These are phyloP conservation scores for Opisthocomus hoazin DNA, from an alignment of 2,113 vertebrate species.

Conservation along the genomic window DNA sequence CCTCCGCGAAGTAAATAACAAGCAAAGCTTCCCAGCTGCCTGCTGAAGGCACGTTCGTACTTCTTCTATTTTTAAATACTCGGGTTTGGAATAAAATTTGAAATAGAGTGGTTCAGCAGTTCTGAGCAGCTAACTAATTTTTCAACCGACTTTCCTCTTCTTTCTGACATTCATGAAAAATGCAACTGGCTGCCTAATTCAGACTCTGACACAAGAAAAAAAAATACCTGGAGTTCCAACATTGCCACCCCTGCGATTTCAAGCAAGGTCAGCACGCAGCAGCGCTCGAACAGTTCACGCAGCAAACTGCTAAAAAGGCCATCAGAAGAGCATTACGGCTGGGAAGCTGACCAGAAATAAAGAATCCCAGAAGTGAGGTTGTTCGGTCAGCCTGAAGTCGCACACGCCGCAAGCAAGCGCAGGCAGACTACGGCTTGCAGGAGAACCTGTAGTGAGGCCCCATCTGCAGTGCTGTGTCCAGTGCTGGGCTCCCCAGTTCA, in stretches of 20 bases:
- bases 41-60: background rate
- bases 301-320: background rate
- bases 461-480: too few relatives aligned
- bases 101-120: background rate
- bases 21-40: background rate
- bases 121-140: background rate
- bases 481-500: too few relatives aligned
- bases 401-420: too few relatives aligned
- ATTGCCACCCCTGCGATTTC: background rate
- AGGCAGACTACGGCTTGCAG: accelerated
- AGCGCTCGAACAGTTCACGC: accelerated
- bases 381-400: too few relatives aligned
- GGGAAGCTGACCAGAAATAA: background rate
- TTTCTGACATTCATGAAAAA: background rate
- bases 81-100: background rate
- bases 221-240: background rate
- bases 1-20: background rate
- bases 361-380: accelerated
- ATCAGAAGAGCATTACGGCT: background rate
- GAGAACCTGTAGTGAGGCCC: too few relatives aligned
- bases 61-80: background rate
- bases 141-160: background rate
- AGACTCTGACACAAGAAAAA: background rate
- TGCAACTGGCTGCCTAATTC: background rate
- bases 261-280: background rate